Base-by-base conservation (phyloP, 2,113 vertebrate species). In the Speoplatyrhinus poulsoni region DNA sequence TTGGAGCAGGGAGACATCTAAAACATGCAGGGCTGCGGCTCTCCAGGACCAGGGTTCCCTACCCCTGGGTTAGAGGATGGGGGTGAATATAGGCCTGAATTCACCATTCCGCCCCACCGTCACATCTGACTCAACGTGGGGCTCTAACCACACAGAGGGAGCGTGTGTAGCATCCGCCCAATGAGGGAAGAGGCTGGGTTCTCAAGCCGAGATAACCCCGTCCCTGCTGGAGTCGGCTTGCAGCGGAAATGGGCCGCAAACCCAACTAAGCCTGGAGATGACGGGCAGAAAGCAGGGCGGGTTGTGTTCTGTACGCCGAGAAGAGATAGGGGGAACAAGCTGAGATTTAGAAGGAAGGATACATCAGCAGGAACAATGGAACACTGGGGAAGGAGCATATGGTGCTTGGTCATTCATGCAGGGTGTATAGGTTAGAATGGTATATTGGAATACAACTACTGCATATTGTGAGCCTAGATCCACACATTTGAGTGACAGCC, bases 361-460 rank as follows among this genome's bases (percentile, higher is more conserved):
- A 75, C 63, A 64, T 46, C 26, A 58, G 46, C 64, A 61, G 72
- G 66, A 72, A 54, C 49, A 72, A 68, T 62, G 41, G 9, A 11
- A 50, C 36, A 6, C 36, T 6, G 36, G 36, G 62, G 11, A 47
- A 50, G 47, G 47, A 32, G 16, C 17, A 15, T 3, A 52, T 36
- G 50, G 19, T 53, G 16, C 17, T 65, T 54, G 50, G 50, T 36
- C n/a, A 19, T 15, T 7, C 15, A n/a, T n/a, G n/a, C n/a, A 62
- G 9, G 36, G 36, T 68, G 15, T 36, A 62, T 16, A 47, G 36
- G 36, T 41, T 67, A 2, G 26, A 52, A n/a, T 0, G 32, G 67
- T 5, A 54, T 26, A 32, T 4, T 54, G 52, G n/a, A 54, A 65
- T 54, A 65, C 32, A 17, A 12, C 62, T 52, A 36, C 46, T 5